These are phyloP conservation scores for Catharus fuscescens DNA, from an alignment of 2,113 vertebrate species.

Conservation along the genomic window DNA sequence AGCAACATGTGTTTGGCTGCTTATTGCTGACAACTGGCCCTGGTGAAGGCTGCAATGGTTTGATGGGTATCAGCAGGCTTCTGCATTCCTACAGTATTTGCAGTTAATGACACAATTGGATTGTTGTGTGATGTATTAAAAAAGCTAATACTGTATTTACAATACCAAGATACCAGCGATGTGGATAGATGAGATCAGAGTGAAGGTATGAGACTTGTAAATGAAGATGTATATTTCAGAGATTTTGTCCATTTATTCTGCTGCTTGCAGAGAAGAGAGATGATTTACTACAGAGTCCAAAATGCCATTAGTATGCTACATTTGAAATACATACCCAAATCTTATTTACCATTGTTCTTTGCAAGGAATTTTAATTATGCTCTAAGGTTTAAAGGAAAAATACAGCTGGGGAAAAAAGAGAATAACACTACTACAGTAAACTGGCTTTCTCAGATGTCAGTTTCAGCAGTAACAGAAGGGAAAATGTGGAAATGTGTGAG, in stretches of 20 bases:
- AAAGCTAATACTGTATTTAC: not conserved
- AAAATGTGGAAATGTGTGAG: not conserved
- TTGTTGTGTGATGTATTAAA: not conserved
- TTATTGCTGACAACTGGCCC: not conserved
- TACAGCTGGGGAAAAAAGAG: not conserved
- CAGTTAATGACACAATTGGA: not conserved
- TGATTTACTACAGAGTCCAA: not conserved
- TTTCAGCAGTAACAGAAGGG: not conserved
- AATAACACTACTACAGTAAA: not conserved
- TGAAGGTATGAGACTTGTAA: not conserved
- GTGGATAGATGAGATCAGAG: not conserved
- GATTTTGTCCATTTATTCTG: not conserved
- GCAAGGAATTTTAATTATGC: not conserved
- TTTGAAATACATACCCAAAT: not conserved
- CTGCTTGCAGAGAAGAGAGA: not conserved
- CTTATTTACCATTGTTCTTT: constrained; percentile 27
- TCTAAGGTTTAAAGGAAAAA: not conserved
- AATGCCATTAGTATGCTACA: not conserved
- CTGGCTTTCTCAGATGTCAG: not conserved
- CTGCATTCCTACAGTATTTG: not conserved
- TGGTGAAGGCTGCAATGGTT: not conserved
- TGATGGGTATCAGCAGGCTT: not conserved
- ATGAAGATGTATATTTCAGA: not conserved
- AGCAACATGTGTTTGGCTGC: not conserved
- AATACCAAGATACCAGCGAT: not conserved